Conservation (phyloP, 2,888 invertebrate genomes). For the Plemyria rubiginata region DNA sequence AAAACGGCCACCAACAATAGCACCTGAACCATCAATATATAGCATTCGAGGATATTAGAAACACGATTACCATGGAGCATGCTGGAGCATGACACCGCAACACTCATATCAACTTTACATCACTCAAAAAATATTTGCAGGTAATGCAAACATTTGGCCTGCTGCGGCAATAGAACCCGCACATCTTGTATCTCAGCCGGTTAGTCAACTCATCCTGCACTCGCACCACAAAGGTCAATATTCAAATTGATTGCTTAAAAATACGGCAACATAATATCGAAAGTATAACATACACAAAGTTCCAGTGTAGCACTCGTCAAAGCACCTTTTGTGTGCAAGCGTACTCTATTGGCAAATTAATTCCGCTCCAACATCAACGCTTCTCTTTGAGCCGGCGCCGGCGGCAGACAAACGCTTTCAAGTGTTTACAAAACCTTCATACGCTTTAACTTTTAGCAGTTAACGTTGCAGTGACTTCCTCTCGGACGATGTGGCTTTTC, state of each 20-base stretch:
- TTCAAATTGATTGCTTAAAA: conserved; percentile 7
- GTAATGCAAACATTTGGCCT: too few species aligned
- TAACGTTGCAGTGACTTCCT: conserved; percentile 22
- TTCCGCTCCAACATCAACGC: conserved; percentile 52
- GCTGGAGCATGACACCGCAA: too few species aligned
- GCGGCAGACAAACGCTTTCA: conserved; percentile 55
- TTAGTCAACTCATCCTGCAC: too few species aligned
- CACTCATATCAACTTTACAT: too few species aligned
- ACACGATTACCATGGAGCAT: too few species aligned
- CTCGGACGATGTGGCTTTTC: conserved; percentile 12
- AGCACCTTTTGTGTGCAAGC: conserved; percentile 64
- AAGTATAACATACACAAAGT: conserved; percentile 32
- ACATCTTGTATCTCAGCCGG: background rate
- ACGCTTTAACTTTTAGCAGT: conserved; percentile 42
- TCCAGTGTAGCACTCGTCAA: conserved; percentile 55
- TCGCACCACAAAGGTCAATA: background rate
- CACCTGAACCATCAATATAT: too few species aligned
- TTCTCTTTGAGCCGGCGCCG: conserved; percentile 54
- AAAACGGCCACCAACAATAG: too few species aligned
- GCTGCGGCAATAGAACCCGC: too few species aligned
- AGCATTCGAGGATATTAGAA: too few species aligned
- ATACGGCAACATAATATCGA: conserved; percentile 9
- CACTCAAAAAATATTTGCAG: too few species aligned
- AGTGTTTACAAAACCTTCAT: conserved; percentile 53
- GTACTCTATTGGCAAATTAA: conserved; percentile 70